Evolutionary conservation across 2,888 invertebrate species (phyloP), one percentile per base, ranked within the genome.

Genomic region (Hemaris fuciformis): DNA sequence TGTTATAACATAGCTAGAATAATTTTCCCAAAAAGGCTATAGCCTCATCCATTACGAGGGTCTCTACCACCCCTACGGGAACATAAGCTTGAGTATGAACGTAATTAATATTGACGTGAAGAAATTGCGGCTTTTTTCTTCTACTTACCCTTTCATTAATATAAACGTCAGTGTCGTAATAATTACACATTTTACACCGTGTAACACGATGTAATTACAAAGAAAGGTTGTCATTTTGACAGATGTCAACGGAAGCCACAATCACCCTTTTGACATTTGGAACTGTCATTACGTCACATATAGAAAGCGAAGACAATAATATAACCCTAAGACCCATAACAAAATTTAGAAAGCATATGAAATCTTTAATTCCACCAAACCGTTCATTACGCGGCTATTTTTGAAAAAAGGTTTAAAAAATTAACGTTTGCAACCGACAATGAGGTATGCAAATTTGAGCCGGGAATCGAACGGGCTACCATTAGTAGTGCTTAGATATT

Each of bases 371-470:
- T 84, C 75, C 72, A 66, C 66, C 73, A 57, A 77, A 73, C 71
- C 70, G 45, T 71, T 66, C 66, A 77, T 77, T 80, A 77, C 63
- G 60, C 31, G 64, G 68, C 70, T 69, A 69, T 70, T 70, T 68
- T 70, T 60, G 69, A 68, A 75, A 70, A 69, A 69, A 62, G 34
- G 62, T 72, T 73, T 68, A 75, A 79, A 81, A 87, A 88, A 89
- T 90, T 87, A 80, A 77, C 65, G 77, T 71, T 71, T 70, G 73
- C 68, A 90, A 83, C 90, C 86, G 79, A 84, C 86, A 90, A 92
- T 92, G 88, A 90, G 78, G 74, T 86, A 92, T 92, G 91, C 88
- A 84, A 92, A 92, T 92, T 81, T 73, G 46, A 60, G 41, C 64
- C 67, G 72, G 75, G 80, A 79, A 72, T 77, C 81, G 77, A 84